Conservation (phyloP, 2,888 invertebrate genomes). For the Diarsia brunnea region DNA sequence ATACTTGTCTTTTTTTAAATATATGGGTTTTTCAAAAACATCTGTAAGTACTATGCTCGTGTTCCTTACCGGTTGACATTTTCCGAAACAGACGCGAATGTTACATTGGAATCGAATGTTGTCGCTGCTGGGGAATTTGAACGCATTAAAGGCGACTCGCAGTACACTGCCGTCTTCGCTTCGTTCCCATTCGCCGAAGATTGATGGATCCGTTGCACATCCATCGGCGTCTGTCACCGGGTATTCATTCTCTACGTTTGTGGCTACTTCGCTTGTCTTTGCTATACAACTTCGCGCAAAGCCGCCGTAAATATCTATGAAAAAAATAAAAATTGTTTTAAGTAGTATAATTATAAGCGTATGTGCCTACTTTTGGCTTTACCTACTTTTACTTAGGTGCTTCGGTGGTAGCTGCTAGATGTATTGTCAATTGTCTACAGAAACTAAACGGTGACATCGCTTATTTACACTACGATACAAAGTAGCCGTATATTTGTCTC, state of each 20-base stretch:
- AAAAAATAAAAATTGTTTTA: conserved; percentile 36
- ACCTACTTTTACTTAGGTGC: no score
- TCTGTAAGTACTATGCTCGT: not conserved
- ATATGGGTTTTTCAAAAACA: not conserved
- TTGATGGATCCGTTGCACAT: conserved; percentile 97
- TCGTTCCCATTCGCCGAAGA: conserved; percentile 98
- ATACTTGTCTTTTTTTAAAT: not conserved
- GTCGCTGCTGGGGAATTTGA: conserved; percentile 98
- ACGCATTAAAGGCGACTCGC: conserved; percentile 97
- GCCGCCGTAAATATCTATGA: conserved; percentile 96
- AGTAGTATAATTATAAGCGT: not conserved
- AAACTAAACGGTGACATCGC: not conserved
- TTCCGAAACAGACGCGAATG: conserved; percentile 98
- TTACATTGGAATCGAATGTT: conserved; percentile 99
- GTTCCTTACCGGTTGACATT: conserved; percentile 95
- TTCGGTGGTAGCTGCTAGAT: not conserved
- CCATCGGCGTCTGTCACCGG: conserved; percentile 98
- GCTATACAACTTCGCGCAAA: conserved; percentile 98
- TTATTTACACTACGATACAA: not conserved
- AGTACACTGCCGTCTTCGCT: conserved; percentile 96
- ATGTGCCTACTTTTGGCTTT: not conserved
- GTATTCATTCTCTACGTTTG: conserved; percentile 96
- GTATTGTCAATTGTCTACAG: not conserved
- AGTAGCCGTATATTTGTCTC: not conserved
- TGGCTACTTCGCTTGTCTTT: conserved; percentile 95